Conservation (phyloP, 2,888 invertebrate genomes). For the Cyclophora punctaria region DNA sequence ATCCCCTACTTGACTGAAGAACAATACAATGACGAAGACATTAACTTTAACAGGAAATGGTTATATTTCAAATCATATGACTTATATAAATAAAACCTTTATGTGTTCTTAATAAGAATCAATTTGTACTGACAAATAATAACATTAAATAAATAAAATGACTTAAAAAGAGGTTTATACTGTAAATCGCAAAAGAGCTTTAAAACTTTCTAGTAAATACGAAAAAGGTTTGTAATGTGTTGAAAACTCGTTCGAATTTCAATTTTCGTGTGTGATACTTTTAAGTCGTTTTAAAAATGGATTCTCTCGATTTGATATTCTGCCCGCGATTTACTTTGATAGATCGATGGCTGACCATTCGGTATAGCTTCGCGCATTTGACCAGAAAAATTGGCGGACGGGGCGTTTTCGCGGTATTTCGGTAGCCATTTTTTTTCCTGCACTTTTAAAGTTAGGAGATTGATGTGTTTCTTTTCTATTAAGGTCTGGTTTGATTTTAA, state of each 20-base stretch:
- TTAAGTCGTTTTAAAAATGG: slow-evolving; percentile 52
- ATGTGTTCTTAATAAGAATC: too few relatives aligned
- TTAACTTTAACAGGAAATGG: slow-evolving; percentile 60
- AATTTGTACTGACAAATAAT: slow-evolving; percentile 14
- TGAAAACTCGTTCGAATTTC: slow-evolving; percentile 54
- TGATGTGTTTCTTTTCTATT: too few relatives aligned
- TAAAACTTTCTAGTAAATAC: slow-evolving; percentile 11
- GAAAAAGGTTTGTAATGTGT: slow-evolving; percentile 50
- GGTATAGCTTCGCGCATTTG: slow-evolving; percentile 49
- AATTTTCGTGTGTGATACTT: slow-evolving; percentile 40
- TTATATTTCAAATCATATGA: slow-evolving; percentile 29
- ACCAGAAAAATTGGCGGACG: slow-evolving; percentile 64
- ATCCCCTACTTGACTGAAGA: slow-evolving; percentile 36
- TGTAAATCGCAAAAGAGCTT: background rate
- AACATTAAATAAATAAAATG: background rate
- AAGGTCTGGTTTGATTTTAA: too few relatives aligned
- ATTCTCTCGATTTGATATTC: slow-evolving; percentile 59
- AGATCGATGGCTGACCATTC: slow-evolving; percentile 37
- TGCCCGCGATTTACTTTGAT: slow-evolving; percentile 58
- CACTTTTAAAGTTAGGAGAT: too few relatives aligned
- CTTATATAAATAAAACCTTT: too few relatives aligned
- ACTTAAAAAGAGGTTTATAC: background rate
- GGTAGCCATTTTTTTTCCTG: slow-evolving; percentile 11
- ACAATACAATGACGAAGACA: slow-evolving; percentile 56
- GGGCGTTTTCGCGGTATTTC: slow-evolving; percentile 34